Base-by-base conservation (phyloP, 2,113 vertebrate species). In the Salvelinus fontinalis region DNA sequence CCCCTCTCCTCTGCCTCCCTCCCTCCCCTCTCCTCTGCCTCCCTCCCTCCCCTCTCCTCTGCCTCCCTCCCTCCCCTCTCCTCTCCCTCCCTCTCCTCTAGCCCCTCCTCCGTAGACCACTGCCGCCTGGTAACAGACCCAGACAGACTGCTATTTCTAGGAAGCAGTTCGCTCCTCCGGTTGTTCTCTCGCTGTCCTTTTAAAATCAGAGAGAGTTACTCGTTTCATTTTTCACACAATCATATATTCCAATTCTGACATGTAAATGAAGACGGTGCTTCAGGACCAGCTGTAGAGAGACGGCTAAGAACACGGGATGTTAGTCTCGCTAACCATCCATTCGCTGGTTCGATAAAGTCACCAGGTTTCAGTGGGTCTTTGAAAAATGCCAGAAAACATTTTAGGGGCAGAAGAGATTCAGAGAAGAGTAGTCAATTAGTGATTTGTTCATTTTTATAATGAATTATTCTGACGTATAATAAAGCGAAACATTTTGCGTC, bases 101-200 rank as follows among this genome's bases (percentile, higher is more conserved):
- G 65, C 39, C 74, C 71, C 83, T 76, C 87, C 44, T 31, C 31
- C 5, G 71, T 75, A 69, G 31, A 88, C 77, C 27, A 51, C 49
- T 51, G 79, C 83, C 84, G 79, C 89, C 85, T 88, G 88, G 88
- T 93, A 92, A 92, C 87, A 88, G 88, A 86, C 88, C 49, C 49
- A 51, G 89, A 84, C 82, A 88, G 80, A 51, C 49, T 51, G 86
- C 92, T 94, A 94, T 94, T 94, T 93, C 89, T 87, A 92, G 92
- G 88, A 94, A 94, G 87, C 89, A 91, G 93, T 92, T 93, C 93
- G 83, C 80, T 86, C 49, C 49, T 51, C 49, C 11, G 14, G 3
- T n/a, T n/a, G n/a, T n/a, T n/a, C n/a, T n/a, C n/a, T 51, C 85
- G 83, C 88, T 86, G 91, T 92, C 91, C 92, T 93, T 93, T 92